Percentiles rank a stretch among this genome's conserved stretches.
These are phyloP conservation scores for Drosophila subsilvestris DNA, from an alignment of 2,888 invertebrate species.

Conservation along the genomic window DNA sequence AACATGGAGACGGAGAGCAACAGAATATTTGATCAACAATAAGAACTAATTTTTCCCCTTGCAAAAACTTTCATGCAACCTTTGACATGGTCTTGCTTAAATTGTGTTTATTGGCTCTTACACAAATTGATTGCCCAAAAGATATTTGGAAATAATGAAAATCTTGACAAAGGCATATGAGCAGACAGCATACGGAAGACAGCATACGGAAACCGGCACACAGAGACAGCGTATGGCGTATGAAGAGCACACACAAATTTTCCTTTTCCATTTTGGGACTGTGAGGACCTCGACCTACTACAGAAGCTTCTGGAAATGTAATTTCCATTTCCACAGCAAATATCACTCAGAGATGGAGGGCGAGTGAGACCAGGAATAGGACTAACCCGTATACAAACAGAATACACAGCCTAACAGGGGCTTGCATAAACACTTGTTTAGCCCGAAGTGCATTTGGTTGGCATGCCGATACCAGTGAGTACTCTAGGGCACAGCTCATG, in stretches of 20 bases:
- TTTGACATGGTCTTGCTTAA: constrained; percentile 31
- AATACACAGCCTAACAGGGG: background rate
- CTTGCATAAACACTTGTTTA: background rate
- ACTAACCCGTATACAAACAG: no score
- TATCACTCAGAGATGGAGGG: no score
- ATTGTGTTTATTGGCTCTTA: constrained; percentile 39
- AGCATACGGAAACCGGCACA: no score
- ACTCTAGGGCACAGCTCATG: background rate
- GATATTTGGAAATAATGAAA: constrained; percentile 30
- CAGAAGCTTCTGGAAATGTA: background rate
- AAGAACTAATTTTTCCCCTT: no score
- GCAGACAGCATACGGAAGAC: background rate
- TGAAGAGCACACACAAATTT: background rate
- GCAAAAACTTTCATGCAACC: background rate
- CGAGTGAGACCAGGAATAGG: no score
- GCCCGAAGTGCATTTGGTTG: background rate
- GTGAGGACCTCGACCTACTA: background rate
- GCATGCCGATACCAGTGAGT: background rate
- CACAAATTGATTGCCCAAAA: constrained; percentile 46
- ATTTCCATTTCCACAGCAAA: background rate
- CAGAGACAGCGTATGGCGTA: background rate
- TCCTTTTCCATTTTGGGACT: background rate
- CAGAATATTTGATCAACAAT: no score
- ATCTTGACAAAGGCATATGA: constrained; percentile 14
- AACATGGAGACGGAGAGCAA: no score